Percentiles rank a stretch among this genome's conserved stretches.
Evolutionary conservation across 2,888 invertebrate species (phyloP).

Genomic region (Yponomeuta evonymella): DNA sequence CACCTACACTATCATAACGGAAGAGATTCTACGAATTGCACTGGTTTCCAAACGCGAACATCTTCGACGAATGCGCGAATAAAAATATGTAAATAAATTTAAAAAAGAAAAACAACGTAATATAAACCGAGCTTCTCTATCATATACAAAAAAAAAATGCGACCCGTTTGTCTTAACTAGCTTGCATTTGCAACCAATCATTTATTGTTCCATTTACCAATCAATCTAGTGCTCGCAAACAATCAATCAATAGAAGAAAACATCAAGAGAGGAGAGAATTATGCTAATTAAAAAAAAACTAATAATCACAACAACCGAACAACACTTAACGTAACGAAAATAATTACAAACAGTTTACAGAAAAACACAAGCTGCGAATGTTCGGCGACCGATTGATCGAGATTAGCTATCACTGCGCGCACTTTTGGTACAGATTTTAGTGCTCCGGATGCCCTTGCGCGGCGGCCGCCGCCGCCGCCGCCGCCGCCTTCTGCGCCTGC

Average conservation of each 20-base stretch:
- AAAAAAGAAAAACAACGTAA: slow-evolving; percentile 73
- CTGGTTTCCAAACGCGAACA: slow-evolving; percentile 73
- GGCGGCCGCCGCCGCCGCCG: slow-evolving; percentile 85
- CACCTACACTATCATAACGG: slow-evolving; percentile 73
- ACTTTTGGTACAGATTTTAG: slow-evolving; percentile 37
- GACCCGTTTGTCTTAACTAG: slow-evolving; percentile 65
- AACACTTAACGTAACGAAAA: slow-evolving; percentile 72
- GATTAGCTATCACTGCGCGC: slow-evolving; percentile 45
- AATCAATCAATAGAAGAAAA: slow-evolving; percentile 32
- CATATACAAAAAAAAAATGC: slow-evolving; percentile 73
- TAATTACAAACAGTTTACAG: slow-evolving; percentile 74
- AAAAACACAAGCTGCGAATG: slow-evolving; percentile 61
- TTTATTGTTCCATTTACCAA: slow-evolving; percentile 27
- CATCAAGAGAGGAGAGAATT: slow-evolving; percentile 35
- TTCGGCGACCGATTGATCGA: slow-evolving; percentile 58
- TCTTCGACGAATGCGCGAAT: slow-evolving; percentile 69
- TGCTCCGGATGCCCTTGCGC: slow-evolving; percentile 79
- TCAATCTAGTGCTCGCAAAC: neutral
- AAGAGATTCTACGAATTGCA: slow-evolving; percentile 77
- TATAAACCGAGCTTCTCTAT: slow-evolving; percentile 43
- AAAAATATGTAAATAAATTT: slow-evolving; percentile 58
- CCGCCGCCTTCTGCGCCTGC: slow-evolving; percentile 91
- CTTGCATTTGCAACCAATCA: slow-evolving; percentile 28
- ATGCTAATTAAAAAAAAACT: slow-evolving; percentile 58
- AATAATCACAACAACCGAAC: slow-evolving; percentile 77